A percentile compares a stretch with the other conserved stretches of the same genome.
Conservation (phyloP, 2,888 invertebrate genomes). For the Heliconius cydno region DNA sequence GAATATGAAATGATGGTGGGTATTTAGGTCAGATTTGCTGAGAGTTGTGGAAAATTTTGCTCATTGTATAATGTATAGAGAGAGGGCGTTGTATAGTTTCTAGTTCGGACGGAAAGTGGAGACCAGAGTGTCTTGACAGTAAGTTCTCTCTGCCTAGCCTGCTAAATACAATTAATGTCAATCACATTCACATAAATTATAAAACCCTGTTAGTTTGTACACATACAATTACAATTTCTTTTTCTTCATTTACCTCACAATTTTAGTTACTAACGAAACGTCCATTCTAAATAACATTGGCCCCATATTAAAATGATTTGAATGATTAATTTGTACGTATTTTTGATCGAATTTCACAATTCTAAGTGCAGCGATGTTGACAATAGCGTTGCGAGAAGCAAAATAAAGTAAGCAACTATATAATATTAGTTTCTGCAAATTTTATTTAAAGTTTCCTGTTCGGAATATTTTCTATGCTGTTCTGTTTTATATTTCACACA, state of each 20-base stretch:
- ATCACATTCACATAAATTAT: no score
- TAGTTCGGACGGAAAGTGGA: background rate
- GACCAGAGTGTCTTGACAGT: no score
- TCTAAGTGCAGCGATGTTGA: background rate
- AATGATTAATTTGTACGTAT: no score
- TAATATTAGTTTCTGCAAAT: conserved; percentile 6
- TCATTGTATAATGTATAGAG: background rate
- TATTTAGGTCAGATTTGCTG: conserved; percentile 16
- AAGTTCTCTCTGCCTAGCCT: no score
- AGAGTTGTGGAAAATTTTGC: background rate
- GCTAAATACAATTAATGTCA: no score
- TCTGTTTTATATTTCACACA: conserved; percentile 6
- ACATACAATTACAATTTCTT: no score
- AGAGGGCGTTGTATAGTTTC: no score
- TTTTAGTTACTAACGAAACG: no score
- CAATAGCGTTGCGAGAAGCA: background rate
- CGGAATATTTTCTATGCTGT: background rate
- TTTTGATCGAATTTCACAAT: no score
- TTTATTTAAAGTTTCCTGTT: conserved; percentile 1
- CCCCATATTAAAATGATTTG: background rate
- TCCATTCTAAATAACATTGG: no score
- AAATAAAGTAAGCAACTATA: conserved; percentile 1
- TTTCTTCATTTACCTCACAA: no score
- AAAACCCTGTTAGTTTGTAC: no score
- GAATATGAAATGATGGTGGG: conserved; percentile 7